Conservation (phyloP, 2,113 vertebrate genomes). For the Pimephales promelas region DNA sequence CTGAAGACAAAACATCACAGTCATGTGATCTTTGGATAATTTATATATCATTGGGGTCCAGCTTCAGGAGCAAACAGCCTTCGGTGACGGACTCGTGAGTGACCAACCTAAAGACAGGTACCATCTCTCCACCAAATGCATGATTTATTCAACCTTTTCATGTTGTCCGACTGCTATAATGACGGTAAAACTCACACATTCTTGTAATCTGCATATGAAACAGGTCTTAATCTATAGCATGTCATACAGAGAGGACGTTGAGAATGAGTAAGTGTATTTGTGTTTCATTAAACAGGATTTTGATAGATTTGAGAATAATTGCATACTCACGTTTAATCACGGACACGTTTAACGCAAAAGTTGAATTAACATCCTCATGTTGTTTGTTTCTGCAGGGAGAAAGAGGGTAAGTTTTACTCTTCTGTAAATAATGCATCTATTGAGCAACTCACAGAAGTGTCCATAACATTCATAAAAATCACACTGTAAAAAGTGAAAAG, state of each 20-base stretch:
- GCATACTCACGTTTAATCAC: background rate
- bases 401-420: slow-evolving; percentile 80
- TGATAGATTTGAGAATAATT: background rate
- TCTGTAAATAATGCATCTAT: background rate
- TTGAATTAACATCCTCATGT: slow-evolving; percentile 7
- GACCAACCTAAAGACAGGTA: slow-evolving; percentile 60
- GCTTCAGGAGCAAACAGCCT: slow-evolving; percentile 57
- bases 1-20: slow-evolving; percentile 61
- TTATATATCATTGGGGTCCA: slow-evolving; percentile 72
- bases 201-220: background rate
- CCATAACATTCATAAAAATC: background rate
- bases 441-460: background rate
- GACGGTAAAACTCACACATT: background rate
- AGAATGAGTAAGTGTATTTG: slow-evolving; percentile 82
- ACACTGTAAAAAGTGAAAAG: background rate
- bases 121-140: background rate
- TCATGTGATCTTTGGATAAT: slow-evolving; percentile 73
- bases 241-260: slow-evolving; percentile 84
- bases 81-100: slow-evolving; percentile 37
- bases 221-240: slow-evolving; percentile 73
- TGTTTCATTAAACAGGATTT: slow-evolving; percentile 16
- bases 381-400: slow-evolving; percentile 73
- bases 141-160: background rate
- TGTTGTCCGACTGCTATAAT: background rate
- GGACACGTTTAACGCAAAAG: background rate